These are phyloP conservation scores for Rhingia campestris DNA, from an alignment of 2,888 invertebrate genomes.

Conservation along the genomic window DNA sequence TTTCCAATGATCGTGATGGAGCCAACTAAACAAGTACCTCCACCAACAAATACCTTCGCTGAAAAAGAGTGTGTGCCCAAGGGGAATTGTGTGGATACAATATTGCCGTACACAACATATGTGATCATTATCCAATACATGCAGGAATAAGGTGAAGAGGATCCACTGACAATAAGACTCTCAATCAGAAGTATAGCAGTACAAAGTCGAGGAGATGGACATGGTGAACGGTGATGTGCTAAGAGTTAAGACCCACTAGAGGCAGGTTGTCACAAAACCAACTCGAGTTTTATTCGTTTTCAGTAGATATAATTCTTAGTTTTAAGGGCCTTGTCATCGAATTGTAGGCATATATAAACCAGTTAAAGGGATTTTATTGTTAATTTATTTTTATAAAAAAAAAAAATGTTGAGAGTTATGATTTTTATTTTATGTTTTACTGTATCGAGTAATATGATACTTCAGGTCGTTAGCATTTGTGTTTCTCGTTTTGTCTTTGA, in stretches of 20 bases:
- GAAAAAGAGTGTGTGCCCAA: conserved; percentile 1
- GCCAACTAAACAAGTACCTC: conserved; percentile 35
- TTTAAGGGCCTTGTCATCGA: conserved; percentile 65
- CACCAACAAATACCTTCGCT: background rate
- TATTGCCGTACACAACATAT: conserved; percentile 39
- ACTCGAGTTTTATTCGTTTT: conserved; percentile 51
- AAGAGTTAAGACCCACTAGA: conserved; percentile 12
- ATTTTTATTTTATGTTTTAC: conserved; percentile 1
- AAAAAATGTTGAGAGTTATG: conserved; percentile 17
- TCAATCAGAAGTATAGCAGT: conserved; percentile 66
- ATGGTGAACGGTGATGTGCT: conserved; percentile 15
- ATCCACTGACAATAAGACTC: conserved; percentile 46
- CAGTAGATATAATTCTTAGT: conserved; percentile 51
- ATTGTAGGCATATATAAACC: conserved; percentile 35
- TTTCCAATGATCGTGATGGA: conserved; percentile 66
- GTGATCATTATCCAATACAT: conserved; percentile 62
- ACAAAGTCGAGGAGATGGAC: conserved; percentile 39
- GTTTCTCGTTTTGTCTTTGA: background rate
- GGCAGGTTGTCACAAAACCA: conserved; percentile 48
- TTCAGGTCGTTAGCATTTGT: background rate
- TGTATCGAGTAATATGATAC: background rate
- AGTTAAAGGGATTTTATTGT: conserved; percentile 37
- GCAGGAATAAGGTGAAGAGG: conserved; percentile 27
- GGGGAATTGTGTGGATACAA: conserved; percentile 50
- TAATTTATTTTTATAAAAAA: conserved; percentile 20